Base-by-base conservation (phyloP, 2,888 invertebrate genomes). In the Desoria tigrina region DNA sequence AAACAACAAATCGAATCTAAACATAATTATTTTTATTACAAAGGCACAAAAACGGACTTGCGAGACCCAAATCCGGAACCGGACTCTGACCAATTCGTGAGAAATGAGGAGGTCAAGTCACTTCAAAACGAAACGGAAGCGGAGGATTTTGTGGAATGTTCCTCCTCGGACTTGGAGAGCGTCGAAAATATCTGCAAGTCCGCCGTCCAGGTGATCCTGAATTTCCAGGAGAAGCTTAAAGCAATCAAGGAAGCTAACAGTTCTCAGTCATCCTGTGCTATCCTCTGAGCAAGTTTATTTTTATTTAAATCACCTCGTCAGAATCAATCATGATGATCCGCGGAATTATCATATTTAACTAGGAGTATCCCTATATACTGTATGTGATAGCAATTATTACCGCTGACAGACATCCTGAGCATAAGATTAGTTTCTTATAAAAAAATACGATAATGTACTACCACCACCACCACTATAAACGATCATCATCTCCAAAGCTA, bases 21-120 rank as follows among this genome's bases (percentile, higher is more conserved):
- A 45, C 45, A 51, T 4, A 51, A 6, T 51, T 7, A 18, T 51
- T 51, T 51, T 26, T 51, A n/a, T 9, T 51, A 9, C 14, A 28
- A 14, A 68, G 68, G 65, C 18, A 68, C 65, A 1, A 68, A 68
- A 45, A 39, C 49, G 6, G 68, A 68, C 26, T 49, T 68, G 21
- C 42, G 62, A 37, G 57, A 61, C 23, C 50, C 67, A 16, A 57
- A 37, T 27, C 63, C n/a, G n/a, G n/a, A n/a, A n/a, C n/a, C n/a
- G n/a, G n/a, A n/a, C n/a, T n/a, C n/a, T n/a, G n/a, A n/a, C n/a
- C n/a, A n/a, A n/a, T n/a, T n/a, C n/a, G n/a, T n/a, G n/a, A n/a
- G n/a, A n/a, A n/a, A n/a, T n/a, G n/a, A 21, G 3, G 51, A 51
- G 26, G 51, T 16, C 3, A 51, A 51, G 24, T 28, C 32, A 7